phyloP scores from a whole-genome alignment of 1,140 invertebrate genomes.

The Drosophila pachea region DNA sequence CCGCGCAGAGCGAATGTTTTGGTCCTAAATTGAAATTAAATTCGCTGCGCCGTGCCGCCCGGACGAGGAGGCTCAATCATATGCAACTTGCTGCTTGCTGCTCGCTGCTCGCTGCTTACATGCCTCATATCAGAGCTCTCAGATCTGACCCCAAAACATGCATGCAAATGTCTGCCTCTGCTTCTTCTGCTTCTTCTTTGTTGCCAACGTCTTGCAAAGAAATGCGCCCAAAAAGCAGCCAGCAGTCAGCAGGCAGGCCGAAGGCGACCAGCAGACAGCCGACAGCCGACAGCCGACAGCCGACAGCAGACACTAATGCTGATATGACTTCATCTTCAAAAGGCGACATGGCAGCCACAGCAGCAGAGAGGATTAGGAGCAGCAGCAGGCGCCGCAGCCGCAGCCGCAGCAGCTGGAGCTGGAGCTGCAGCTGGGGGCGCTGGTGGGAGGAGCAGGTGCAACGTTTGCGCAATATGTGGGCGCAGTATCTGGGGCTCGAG shows the following conservation, averaged over 20 bases:
- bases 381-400: constrained; percentile 19
- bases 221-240: constrained; percentile 29
- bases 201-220: constrained; percentile 38
- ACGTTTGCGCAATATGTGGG: constrained; percentile 65
- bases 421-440: not conserved
- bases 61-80: constrained; percentile 50
- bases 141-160: constrained; percentile 62
- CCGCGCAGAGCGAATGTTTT: constrained; percentile 59
- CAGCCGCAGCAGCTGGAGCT: constrained; percentile 7
- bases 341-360: constrained; percentile 59
- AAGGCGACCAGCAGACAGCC: constrained; percentile 37
- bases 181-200: not conserved
- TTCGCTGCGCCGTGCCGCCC: constrained; percentile 22
- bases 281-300: constrained; percentile 51
- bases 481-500: constrained; percentile 15
- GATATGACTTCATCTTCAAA: constrained; percentile 71
- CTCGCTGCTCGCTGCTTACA: constrained; percentile 31
- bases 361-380: constrained; percentile 9
- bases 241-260: constrained; percentile 24
- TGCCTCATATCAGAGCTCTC: constrained; percentile 57
- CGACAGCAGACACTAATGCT: constrained; percentile 67
- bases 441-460: constrained; percentile 21
- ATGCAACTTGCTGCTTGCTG: constrained; percentile 13
- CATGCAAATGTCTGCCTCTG: constrained; percentile 21
- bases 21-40: constrained; percentile 71